Evolutionary conservation across 2,797 vertebrate species (phyloP), one percentile per base, ranked within the genome.

Genomic region (Neosalanx taihuensis): DNA sequence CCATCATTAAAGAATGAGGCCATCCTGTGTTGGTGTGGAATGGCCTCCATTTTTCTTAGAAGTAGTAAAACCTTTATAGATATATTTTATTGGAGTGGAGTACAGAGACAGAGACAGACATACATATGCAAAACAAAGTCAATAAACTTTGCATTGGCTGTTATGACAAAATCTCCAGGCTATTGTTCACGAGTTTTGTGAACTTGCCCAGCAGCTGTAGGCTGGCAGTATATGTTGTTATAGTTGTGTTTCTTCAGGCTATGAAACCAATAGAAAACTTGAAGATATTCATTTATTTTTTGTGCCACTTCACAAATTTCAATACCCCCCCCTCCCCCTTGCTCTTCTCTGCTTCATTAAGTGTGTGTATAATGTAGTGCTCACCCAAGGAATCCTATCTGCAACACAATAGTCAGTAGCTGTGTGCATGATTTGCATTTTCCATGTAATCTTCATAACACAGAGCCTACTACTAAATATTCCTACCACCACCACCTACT

Each of bases 391-490:
- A 49, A 66, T 29, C 64, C 10, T 66, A 51, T 49, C 64, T 46
- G 41, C 41, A 12, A 3, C 23, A 66, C 64, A 49, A 17, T 49
- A 6, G 20, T 46, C 3, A 23, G 37, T 49, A 26, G 37, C 65
- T 18, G 17, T 35, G 29, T 58, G n/a, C 51, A 58, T 30, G 51
- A 31, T 68, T 68, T 58, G 30, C 67, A 56, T 33, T 35, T 30
- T 68, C 29, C 35, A 35, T 68, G 29, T 57, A 68, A 68, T 68
- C 51, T 68, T 68, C 30, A 12, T 30, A 56, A 57, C 51, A 57
- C 26, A 68, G 51, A 68, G 30, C 30, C 13, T 23, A 23, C 29
- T 68, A 68, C 57, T 58, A 58, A 58, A 68, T 68, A 35, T 53
- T 67, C 6, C 33, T 58, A 58, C 51, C 35, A 53, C 31, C 9